Conservation (phyloP, 2,797 vertebrate species). For the Xenentodon cancila region DNA sequence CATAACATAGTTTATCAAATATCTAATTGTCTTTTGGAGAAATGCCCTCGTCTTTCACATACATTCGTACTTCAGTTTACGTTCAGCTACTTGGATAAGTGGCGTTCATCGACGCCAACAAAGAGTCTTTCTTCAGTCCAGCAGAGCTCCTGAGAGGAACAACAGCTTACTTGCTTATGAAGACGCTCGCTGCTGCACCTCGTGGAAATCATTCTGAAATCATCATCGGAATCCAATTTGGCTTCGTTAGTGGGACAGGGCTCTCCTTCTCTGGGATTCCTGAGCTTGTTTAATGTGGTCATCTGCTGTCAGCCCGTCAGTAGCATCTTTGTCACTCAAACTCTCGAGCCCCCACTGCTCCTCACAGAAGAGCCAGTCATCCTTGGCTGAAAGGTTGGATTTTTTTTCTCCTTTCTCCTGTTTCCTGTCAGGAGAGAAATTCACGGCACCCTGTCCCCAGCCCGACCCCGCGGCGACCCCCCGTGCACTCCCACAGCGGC, state of each 20-base stretch:
- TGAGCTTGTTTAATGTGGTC: conserved; percentile 73
- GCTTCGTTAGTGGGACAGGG: conserved; percentile 77
- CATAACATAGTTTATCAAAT: too few relatives aligned
- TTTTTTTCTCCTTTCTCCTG: conserved; percentile 32
- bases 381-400: conserved; percentile 68
- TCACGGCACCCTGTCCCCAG: conserved; percentile 70
- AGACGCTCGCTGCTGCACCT: conserved; percentile 61
- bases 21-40: conserved; percentile 42
- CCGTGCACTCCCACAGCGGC: conserved; percentile 4
- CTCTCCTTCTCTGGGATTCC: conserved; percentile 69
- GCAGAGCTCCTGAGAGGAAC: conserved; percentile 9
- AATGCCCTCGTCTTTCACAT: conserved; percentile 34
- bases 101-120: conserved; percentile 44
- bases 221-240: conserved; percentile 80
- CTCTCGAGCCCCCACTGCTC: conserved; percentile 52
- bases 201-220: conserved; percentile 80
- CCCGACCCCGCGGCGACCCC: conserved; percentile 65
- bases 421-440: conserved; percentile 77
- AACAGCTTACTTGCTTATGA: conserved; percentile 43
- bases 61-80: conserved; percentile 61
- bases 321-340: conserved; percentile 80
- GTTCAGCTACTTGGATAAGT: too few relatives aligned
- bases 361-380: conserved; percentile 77
- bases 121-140: conserved; percentile 36
- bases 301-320: conserved; percentile 72